Evolutionary conservation across 1,140 invertebrate species (phyloP).

Genomic region (Onthophagus taurus): DNA sequence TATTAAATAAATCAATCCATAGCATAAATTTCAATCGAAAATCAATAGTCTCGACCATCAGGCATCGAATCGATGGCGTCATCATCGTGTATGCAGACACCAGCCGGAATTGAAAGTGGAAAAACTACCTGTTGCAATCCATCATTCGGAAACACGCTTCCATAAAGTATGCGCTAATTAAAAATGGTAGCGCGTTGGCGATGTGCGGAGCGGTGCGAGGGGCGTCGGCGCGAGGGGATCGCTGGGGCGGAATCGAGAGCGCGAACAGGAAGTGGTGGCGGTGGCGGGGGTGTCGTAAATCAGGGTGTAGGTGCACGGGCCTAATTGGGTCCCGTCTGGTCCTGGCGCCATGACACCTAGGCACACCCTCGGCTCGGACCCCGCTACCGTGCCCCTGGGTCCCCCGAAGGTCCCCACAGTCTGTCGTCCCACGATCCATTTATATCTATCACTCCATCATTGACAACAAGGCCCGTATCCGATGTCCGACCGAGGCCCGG

Average conservation of each 20-base stretch:
- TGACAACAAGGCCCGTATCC: slow-evolving; percentile 13
- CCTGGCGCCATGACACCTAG: slow-evolving; percentile 28
- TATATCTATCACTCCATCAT: slow-evolving; percentile 21
- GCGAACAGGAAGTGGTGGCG: slow-evolving; percentile 25
- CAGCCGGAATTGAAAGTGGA: too few relatives aligned
- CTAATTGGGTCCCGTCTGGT: slow-evolving; percentile 32
- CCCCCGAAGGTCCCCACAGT: slow-evolving; percentile 13
- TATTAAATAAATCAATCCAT: too few relatives aligned
- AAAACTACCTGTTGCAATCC: slow-evolving; percentile 18
- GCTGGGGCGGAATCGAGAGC: slow-evolving; percentile 16
- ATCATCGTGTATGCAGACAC: too few relatives aligned
- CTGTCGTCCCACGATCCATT: slow-evolving; percentile 20
- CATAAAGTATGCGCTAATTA: slow-evolving; percentile 16
- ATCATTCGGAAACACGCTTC: slow-evolving; percentile 11
- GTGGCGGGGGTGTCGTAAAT: slow-evolving; percentile 28
- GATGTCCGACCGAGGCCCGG: slow-evolving; percentile 11
- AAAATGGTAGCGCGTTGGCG: slow-evolving; percentile 17
- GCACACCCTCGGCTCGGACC: slow-evolving; percentile 23
- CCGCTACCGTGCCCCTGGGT: too few relatives aligned
- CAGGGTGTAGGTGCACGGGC: slow-evolving; percentile 29
- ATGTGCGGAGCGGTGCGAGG: slow-evolving; percentile 7
- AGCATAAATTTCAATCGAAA: too few relatives aligned
- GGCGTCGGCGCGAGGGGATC: background rate
- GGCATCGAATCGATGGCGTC: too few relatives aligned
- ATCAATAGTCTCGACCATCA: too few relatives aligned